Evolutionary conservation across 1,140 invertebrate genomes (phyloP), one percentile per base, ranked within the genome.

Genomic region (Octopus sinensis): DNA sequence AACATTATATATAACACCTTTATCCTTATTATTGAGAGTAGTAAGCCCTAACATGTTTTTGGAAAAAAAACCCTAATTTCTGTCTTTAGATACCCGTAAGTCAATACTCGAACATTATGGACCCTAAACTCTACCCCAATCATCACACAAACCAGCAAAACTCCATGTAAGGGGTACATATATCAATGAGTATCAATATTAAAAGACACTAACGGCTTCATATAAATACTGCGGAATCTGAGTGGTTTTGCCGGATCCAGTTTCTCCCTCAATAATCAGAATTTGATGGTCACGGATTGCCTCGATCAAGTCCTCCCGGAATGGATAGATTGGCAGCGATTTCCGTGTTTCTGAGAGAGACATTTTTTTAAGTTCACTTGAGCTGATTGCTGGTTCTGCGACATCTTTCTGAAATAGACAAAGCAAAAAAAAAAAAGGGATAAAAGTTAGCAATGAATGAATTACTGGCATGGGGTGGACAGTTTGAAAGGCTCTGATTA

Each of bases 141-240:
- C 30, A 43, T 43, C 30, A 43, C 3, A 3, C 30, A 43, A 43
- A 43, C 30, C 30, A 43, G 30, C 30, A 43, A 43, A 43, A 43
- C 30, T 43, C 30, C 3, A 43, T 3, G 30, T 2, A 43, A 43
- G 30, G 30, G 30, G 30, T 43, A 43, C 30, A 43, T 43, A 23
- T 23, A 23, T 23, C 23, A 23, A 23, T 23, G 23, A 23, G 23
- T 23, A 43, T 43, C 30, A 43, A 43, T 43, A 43, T 43, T 43
- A 43, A 2, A 43, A 43, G 9, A 77, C 51, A 90, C 90, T 97
- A 76, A 97, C 97, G 76, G 96, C 95, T 89, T 99, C 96, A 89
- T 96, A 93, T 0, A 99, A 92, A 92, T 98, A 99, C 90, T 99
- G 98, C 9, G 98, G 97, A 84, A 99, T 96, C 92, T 99, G 98